Evolutionary conservation across 2,888 invertebrate species (phyloP).

Genomic region (Drosophila nr. perissopoda): DNA sequence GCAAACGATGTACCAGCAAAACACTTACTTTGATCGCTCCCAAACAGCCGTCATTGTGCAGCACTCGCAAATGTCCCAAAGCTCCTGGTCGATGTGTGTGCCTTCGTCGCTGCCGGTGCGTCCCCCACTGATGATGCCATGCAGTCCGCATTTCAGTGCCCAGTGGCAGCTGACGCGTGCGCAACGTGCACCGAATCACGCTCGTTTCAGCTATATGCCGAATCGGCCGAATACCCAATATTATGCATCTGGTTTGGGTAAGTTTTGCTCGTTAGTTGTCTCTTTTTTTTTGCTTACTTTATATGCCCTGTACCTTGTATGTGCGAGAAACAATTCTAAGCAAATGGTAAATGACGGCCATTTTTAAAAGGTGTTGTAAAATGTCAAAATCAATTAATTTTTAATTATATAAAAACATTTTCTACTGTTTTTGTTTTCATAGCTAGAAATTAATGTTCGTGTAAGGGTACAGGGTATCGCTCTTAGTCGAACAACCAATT

Average conservation of each 20-base stretch:
- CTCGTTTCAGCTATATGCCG: slow-evolving; percentile 27
- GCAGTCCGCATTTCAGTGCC: slow-evolving; percentile 5
- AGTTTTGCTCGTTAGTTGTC: slow-evolving; percentile 1
- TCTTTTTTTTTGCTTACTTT: background rate
- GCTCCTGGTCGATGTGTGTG: slow-evolving; percentile 56
- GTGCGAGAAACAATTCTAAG: background rate
- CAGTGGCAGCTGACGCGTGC: background rate
- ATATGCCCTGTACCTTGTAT: background rate
- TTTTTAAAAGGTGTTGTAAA: background rate
- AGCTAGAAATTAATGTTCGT: background rate
- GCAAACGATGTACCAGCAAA: slow-evolving; percentile 65
- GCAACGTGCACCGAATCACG: background rate
- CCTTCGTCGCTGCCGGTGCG: slow-evolving; percentile 17
- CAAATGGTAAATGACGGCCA: background rate
- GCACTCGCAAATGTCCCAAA: slow-evolving; percentile 58
- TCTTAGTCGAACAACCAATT: background rate
- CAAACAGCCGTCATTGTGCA: slow-evolving; percentile 58
- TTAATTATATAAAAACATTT: background rate
- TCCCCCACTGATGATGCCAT: slow-evolving; percentile 9
- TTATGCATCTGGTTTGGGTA: slow-evolving; percentile 52
- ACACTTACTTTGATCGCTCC: slow-evolving; percentile 61
- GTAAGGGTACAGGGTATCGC: background rate
- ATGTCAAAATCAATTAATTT: background rate
- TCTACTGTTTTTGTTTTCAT: background rate
- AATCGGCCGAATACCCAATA: slow-evolving; percentile 44